Evolutionary conservation across 2,797 vertebrate species (phyloP).

Genomic region (Calcarius lapponicus): DNA sequence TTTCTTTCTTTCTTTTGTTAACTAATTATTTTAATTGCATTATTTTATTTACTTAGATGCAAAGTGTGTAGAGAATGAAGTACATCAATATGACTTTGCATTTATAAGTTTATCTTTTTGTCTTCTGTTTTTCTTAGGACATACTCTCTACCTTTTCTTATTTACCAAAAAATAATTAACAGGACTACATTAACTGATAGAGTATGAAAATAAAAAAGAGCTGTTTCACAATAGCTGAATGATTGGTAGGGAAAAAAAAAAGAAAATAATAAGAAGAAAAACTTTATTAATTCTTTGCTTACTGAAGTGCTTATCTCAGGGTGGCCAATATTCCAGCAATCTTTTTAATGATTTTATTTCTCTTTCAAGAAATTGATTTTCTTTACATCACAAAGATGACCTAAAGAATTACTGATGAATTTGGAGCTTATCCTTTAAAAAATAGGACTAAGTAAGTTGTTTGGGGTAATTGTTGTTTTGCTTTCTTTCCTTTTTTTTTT

Average conservation of each 20-base stretch:
- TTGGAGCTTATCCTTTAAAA: neutral
- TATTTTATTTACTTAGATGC: neutral
- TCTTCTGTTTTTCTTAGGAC: neutral
- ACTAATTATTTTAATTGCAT: neutral
- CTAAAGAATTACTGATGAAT: neutral
- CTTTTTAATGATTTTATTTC: neutral
- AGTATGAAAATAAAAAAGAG: neutral
- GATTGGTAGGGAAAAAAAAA: neutral
- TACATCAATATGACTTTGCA: neutral
- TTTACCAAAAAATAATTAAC: neutral
- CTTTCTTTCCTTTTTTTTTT: neutral
- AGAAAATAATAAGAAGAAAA: neutral
- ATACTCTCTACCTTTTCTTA: neutral
- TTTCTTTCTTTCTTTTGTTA: neutral
- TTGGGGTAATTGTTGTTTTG: neutral
- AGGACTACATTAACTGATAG: neutral
- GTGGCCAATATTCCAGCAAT: neutral
- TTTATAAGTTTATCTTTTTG: neutral
- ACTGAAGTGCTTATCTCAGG: neutral
- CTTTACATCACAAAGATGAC: neutral
- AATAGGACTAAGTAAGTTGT: accelerated
- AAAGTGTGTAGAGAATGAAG: neutral
- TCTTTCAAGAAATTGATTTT: neutral
- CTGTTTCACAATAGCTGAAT: neutral
- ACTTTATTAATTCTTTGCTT: neutral